These are phyloP conservation scores for Poeciliopsis prolifica DNA, from an alignment of 2,113 vertebrate species.

Conservation along the genomic window DNA sequence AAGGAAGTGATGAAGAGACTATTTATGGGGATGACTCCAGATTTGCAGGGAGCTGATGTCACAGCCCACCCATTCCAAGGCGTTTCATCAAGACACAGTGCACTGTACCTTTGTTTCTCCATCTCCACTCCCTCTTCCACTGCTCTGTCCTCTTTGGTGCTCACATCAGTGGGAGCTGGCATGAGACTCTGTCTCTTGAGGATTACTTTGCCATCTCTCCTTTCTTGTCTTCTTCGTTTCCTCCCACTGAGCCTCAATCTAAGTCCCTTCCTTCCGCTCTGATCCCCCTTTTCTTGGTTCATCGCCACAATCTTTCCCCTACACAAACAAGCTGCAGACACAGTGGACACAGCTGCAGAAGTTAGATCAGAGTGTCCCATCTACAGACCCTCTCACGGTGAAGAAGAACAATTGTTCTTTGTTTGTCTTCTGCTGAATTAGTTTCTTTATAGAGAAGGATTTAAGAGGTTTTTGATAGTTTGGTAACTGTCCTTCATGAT, in stretches of 20 bases:
- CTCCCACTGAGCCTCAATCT: conserved; percentile 63
- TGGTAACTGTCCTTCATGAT: background rate
- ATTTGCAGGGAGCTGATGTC: conserved; percentile 42
- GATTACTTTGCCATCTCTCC: conserved; percentile 65
- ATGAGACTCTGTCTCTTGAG: conserved; percentile 53
- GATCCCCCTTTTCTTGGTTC: conserved; percentile 60
- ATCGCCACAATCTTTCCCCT: conserved; percentile 59
- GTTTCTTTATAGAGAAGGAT: background rate
- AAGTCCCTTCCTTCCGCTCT: conserved; percentile 75
- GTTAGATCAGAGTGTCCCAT: conserved; percentile 40
- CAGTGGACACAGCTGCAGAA: conserved; percentile 54
- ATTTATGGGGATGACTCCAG: conserved; percentile 31
- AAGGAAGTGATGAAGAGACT: conserved; percentile 42
- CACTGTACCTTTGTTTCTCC: conserved; percentile 28
- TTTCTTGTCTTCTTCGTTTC: conserved; percentile 63
- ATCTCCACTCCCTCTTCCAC: conserved; percentile 20
- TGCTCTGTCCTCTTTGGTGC: conserved; percentile 54
- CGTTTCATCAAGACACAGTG: conserved; percentile 49
- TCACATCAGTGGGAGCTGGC: conserved; percentile 65
- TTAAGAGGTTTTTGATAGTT: background rate
- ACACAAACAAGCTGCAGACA: conserved; percentile 65
- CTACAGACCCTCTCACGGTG: conserved; percentile 7
- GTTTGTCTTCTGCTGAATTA: background rate
- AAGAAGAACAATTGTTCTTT: background rate
- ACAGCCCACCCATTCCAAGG: conserved; percentile 53